Base-by-base conservation (phyloP, 2,113 vertebrate species). In the Cyphomyrus discorhynchus region DNA sequence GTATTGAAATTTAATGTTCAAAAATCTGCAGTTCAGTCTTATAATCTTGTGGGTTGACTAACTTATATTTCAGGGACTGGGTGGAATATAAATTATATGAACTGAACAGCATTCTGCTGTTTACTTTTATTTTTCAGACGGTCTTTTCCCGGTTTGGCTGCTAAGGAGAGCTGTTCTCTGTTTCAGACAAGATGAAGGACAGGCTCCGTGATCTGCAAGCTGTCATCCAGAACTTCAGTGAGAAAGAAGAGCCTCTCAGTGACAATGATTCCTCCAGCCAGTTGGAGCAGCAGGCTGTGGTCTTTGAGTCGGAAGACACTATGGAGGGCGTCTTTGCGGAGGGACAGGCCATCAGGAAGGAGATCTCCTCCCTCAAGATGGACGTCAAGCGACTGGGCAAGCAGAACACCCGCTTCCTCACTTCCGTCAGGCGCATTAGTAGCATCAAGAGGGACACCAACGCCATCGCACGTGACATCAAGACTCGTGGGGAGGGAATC, bases 371-470 rank as follows among this genome's bases (percentile, higher is more conserved):
- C 53, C 93, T 99, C 46, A 94, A 93, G 58, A 89, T 95, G 0
- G 98, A 99, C 11, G 96, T 99, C 91, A 97, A 93, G 93, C 95
- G 97, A 0, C 95, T 99, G 35, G 95, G 96, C 24, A 99, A 98
- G 94, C 98, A 99, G 94, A 99, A 98, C 90, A 94, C 83, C 1
- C 96, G 98, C 90, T 99, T 99, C 94, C 97, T 99, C 91, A 99
- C 98, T 19, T 99, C 99, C 0, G 97, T 99, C 94, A 94, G 98
- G 91, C 97, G 98, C 35, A 93, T 99, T 27, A 99, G 99, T 94
- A 99, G 98, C 96, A 99, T 99, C 94, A 99, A 99, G 90, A 95
- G 98, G 5, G 98, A 99, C 93, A 96, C 98, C 58, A 99, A 96
- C 45, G 95, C 96, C 0, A 97, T 99, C 1, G 98, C 98, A 17